Evolutionary conservation across 1,140 invertebrate genomes (phyloP), one percentile per base, ranked within the genome.

Genomic region (Halictus rubicundus): DNA sequence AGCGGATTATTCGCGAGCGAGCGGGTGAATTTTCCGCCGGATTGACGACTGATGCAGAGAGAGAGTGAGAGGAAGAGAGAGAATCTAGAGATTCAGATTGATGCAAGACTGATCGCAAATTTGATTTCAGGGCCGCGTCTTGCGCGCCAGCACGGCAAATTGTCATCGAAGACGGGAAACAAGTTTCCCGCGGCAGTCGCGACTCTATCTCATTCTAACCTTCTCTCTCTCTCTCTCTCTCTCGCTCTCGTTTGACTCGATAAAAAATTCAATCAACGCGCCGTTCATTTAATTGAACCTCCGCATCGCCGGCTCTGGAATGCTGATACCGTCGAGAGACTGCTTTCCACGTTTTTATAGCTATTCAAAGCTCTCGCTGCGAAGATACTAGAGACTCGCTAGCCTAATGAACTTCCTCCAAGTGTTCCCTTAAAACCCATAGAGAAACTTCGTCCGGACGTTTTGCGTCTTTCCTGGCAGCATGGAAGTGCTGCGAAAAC

Each of bases 11-110:
- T 87, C 81, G 69, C 49, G 42, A 46, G 42, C 39, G 52, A 23
- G 74, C 79, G 64, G 85, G 77, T 79, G 83, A 86, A 86, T 83
- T 85, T 80, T 75, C 73, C 80, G 32, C 63, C 79, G 39, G 59
- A 60, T n/a, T 68, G 77, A 9, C 42, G 42, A 46, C 19, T 21
- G 49, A 52, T 16, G 49, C 14, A 21, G 52, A 3, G 21, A 27
- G n/a, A 14, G 54, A 42, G 23, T 10, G 68, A 27, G 21, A 52
- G n/a, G n/a, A 49, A 52, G 52, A 63, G 46, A 37, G 68, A 46
- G 46, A 46, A 42, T 42, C 39, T 1, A 42, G 42, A 0, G 42
- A 46, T 46, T 46, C 42, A 9, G 23, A 78, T 70, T 25, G 61
- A 72, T 59, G 60, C 69, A 61, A 64, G 27, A n/a, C 69, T 79